Percentiles rank a stretch among this genome's conserved stretches.
phyloP scores from a whole-genome alignment of 2,797 vertebrate species.

The Premnoplex brunnescens region DNA sequence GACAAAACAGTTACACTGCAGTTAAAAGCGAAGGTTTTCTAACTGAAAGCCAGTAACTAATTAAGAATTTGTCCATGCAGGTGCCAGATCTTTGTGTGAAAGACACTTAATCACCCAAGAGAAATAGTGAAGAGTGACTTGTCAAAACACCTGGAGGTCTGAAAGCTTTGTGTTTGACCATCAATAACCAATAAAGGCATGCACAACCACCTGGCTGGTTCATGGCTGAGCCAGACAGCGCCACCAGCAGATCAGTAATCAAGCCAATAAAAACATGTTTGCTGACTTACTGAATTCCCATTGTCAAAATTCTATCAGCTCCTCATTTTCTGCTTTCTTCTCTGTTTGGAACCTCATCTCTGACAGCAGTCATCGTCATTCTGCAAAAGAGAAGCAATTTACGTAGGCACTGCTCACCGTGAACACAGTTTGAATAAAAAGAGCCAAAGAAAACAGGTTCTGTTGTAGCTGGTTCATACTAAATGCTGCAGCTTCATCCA shows the following conservation, averaged over 20 bases:
- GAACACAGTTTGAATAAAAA: neutral
- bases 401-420: accelerated
- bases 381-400: neutral
- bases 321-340: neutral
- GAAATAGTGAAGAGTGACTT: neutral
- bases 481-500: neutral
- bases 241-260: neutral
- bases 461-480: accelerated
- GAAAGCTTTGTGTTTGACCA: neutral
- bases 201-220: neutral
- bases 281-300: neutral
- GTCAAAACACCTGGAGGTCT: neutral
- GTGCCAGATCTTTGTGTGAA: neutral
- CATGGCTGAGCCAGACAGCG: neutral
- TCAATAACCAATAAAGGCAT: neutral
- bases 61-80: neutral
- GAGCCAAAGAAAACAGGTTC: neutral
- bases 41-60: neutral
- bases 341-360: neutral
- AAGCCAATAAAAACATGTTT: neutral
- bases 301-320: neutral
- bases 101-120: neutral
- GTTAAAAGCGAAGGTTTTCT: neutral
- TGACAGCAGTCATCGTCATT: neutral
- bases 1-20: neutral